These are phyloP conservation scores for Tamandua tetradactyla DNA, from an alignment of 2,797 vertebrate species.

Conservation along the genomic window DNA sequence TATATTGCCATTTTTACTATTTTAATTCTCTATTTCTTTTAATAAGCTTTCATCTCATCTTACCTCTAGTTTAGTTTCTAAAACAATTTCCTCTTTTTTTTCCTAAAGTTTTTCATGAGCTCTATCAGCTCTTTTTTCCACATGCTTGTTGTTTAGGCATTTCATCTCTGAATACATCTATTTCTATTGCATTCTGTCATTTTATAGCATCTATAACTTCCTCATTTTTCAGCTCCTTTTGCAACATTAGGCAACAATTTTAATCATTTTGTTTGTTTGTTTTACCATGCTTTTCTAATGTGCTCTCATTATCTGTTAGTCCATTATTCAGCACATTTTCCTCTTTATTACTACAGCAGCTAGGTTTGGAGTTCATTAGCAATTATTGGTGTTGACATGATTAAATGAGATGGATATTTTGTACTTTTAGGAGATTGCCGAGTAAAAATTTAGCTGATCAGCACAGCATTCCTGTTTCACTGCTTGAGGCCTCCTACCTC, in stretches of 20 bases:
- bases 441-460: neutral
- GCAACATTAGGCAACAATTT: neutral
- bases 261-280: neutral
- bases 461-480: neutral
- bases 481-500: neutral
- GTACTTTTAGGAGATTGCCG: neutral
- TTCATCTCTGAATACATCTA: too few relatives aligned
- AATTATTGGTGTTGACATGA: neutral
- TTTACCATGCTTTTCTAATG: neutral
- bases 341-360: neutral
- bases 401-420: neutral
- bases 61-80: neutral
- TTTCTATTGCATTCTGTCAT: neutral
- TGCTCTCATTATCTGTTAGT: neutral
- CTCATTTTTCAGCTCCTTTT: neutral
- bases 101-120: neutral
- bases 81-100: neutral
- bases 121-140: neutral
- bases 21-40: neutral
- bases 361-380: neutral
- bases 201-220: neutral
- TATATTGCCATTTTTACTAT: neutral
- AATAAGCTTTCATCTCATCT: neutral
- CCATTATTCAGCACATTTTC: neutral
- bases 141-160: neutral